Percentiles rank a stretch among this genome's conserved stretches.
These are phyloP conservation scores for Drosophila mercatorum DNA, from an alignment of 2,888 invertebrate species.

Conservation along the genomic window DNA sequence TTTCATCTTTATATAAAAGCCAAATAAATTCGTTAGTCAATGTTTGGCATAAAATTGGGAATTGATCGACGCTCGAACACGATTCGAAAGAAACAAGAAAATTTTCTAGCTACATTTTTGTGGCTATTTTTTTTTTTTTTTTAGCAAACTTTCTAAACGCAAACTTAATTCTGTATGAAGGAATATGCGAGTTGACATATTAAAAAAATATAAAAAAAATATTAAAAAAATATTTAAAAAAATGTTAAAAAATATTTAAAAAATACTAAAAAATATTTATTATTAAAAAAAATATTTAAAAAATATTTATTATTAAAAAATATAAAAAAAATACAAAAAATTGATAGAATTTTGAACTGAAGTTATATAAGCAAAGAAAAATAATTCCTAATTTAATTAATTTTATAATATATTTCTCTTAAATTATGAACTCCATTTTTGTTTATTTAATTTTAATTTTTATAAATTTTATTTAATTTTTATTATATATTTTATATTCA, in stretches of 20 bases:
- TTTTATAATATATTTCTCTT: no score
- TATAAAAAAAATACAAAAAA: no score
- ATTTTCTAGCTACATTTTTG: constrained; percentile 1
- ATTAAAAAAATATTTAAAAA: background rate
- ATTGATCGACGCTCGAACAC: background rate
- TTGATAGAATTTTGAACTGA: background rate
- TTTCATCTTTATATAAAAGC: constrained; percentile 7
- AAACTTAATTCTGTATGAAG: background rate
- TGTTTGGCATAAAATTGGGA: constrained; percentile 4
- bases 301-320: background rate
- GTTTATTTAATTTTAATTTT: no score
- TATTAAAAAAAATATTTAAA: background rate
- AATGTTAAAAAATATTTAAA: no score
- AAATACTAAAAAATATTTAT: background rate
- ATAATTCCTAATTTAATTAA: no score
- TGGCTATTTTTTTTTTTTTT: background rate
- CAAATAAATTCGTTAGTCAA: constrained; percentile 11
- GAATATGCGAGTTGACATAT: background rate
- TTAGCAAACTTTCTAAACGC: constrained; percentile 1
- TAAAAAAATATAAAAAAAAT: background rate
- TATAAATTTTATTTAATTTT: background rate
- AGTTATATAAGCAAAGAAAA: no score
- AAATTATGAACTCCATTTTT: background rate
- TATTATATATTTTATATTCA: background rate
- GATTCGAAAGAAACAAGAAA: constrained; percentile 1